Evolutionary conservation across 2,797 vertebrate genomes (phyloP).

Genomic region (Gastrophryne carolinensis): DNA sequence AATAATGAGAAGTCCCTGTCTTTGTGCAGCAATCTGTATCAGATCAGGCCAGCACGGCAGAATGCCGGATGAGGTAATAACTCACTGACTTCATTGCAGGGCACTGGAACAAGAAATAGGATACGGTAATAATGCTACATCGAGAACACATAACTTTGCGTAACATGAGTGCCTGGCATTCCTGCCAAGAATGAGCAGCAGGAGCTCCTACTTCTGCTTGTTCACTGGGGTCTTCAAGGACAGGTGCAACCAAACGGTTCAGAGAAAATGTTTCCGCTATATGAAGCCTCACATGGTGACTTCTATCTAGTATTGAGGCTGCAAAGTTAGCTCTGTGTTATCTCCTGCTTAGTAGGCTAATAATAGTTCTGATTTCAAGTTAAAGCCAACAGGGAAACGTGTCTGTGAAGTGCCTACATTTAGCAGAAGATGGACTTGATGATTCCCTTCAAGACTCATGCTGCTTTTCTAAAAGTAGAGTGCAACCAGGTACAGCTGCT

Average conservation of each 20-base stretch:
- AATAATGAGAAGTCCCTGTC: background rate
- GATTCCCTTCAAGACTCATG: too few species aligned
- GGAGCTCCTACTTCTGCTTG: too few species aligned
- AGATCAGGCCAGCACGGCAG: background rate
- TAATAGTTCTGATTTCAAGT: constrained; percentile 3
- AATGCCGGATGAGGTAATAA: background rate
- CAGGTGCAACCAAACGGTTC: too few species aligned
- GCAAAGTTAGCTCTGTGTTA: background rate
- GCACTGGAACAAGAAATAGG: background rate
- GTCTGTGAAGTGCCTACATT: too few species aligned
- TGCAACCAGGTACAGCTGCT: too few species aligned
- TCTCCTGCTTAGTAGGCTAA: background rate
- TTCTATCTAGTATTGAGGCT: too few species aligned
- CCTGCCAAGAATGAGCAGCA: too few species aligned
- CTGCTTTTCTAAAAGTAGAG: too few species aligned
- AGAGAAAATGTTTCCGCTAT: background rate
- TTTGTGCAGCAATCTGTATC: background rate
- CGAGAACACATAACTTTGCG: background rate
- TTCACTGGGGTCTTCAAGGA: too few species aligned
- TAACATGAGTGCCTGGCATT: background rate
- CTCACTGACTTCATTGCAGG: background rate
- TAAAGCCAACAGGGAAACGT: background rate
- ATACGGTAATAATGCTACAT: background rate
- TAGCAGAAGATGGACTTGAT: too few species aligned
- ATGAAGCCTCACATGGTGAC: background rate